Conservation (phyloP, 2,113 vertebrate genomes). For the Morone chrysops region DNA sequence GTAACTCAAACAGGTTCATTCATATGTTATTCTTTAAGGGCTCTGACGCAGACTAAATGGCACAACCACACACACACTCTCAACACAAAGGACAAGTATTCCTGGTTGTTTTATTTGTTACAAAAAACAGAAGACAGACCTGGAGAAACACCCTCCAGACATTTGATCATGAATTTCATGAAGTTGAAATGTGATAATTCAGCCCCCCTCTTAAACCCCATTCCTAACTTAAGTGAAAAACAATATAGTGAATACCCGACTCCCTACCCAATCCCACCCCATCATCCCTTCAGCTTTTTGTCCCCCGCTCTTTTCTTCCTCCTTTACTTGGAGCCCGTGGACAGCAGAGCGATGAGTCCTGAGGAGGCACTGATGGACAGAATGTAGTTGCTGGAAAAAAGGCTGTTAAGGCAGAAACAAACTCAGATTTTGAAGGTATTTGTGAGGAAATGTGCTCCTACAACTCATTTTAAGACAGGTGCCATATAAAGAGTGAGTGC, state of each 20-base stretch:
- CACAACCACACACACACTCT: neutral
- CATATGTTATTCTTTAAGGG: neutral
- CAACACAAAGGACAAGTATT: slow-evolving; percentile 27
- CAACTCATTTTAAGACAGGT: too few species aligned
- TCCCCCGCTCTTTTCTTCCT: neutral
- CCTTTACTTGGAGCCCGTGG: slow-evolving; percentile 95
- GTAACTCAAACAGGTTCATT: neutral
- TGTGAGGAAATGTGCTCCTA: neutral
- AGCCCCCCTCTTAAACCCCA: neutral
- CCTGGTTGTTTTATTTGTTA: slow-evolving; percentile 81
- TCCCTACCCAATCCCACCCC: neutral
- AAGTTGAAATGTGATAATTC: slow-evolving; percentile 76
- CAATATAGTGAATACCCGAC: slow-evolving; percentile 12
- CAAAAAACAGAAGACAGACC: slow-evolving; percentile 77
- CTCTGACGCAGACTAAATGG: neutral
- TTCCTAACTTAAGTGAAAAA: slow-evolving; percentile 41
- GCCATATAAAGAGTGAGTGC: too few species aligned
- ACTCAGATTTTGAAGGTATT: neutral
- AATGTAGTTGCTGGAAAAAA: slow-evolving; percentile 92
- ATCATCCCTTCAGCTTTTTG: neutral
- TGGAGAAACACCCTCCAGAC: slow-evolving; percentile 70
- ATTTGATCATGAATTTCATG: slow-evolving; percentile 82
- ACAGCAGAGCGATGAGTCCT: slow-evolving; percentile 96
- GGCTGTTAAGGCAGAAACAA: slow-evolving; percentile 83
- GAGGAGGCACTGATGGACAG: slow-evolving; percentile 96